Percentiles rank a stretch among this genome's conserved stretches.
These are phyloP conservation scores for Lomographa bimaculata DNA, from an alignment of 2,888 invertebrate genomes.

Conservation along the genomic window DNA sequence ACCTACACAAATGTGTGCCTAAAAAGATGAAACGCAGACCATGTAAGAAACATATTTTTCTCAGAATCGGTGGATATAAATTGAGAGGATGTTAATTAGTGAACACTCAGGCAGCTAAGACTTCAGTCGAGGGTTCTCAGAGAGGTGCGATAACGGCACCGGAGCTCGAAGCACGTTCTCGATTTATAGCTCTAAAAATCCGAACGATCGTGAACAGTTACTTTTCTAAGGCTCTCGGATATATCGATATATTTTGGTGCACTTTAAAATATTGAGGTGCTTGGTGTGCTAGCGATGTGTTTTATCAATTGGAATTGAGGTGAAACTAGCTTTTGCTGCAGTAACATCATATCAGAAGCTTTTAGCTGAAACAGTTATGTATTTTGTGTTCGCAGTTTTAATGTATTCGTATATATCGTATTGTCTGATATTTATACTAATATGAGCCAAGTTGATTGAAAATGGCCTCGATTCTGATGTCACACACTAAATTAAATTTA, in stretches of 20 bases:
- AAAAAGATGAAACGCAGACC: too few relatives aligned
- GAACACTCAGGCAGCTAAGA: slow-evolving; percentile 39
- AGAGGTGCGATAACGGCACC: slow-evolving; percentile 32
- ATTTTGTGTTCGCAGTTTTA: too few relatives aligned
- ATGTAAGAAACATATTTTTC: too few relatives aligned
- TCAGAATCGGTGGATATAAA: slow-evolving; percentile 38
- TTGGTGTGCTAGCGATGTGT: slow-evolving; percentile 6
- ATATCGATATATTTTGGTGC: slow-evolving; percentile 17
- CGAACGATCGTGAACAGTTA: slow-evolving; percentile 34
- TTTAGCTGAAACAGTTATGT: too few relatives aligned
- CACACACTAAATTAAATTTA: too few relatives aligned
- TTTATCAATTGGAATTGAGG: slow-evolving; percentile 3
- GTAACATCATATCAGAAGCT: too few relatives aligned
- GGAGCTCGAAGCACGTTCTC: slow-evolving; percentile 45
- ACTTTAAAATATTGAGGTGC: slow-evolving; percentile 17
- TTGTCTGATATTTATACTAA: too few relatives aligned
- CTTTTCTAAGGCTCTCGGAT: slow-evolving; percentile 16
- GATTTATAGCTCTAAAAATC: slow-evolving; percentile 55
- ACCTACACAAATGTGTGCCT: too few relatives aligned
- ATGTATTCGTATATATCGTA: too few relatives aligned
- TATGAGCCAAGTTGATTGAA: too few relatives aligned
- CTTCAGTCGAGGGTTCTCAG: slow-evolving; percentile 24
- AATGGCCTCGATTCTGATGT: too few relatives aligned
- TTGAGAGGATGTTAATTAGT: slow-evolving; percentile 47
- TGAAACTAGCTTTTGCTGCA: too few relatives aligned